These are phyloP conservation scores for Halichoerus grypus DNA, from an alignment of 2,113 vertebrate species.

Conservation along the genomic window DNA sequence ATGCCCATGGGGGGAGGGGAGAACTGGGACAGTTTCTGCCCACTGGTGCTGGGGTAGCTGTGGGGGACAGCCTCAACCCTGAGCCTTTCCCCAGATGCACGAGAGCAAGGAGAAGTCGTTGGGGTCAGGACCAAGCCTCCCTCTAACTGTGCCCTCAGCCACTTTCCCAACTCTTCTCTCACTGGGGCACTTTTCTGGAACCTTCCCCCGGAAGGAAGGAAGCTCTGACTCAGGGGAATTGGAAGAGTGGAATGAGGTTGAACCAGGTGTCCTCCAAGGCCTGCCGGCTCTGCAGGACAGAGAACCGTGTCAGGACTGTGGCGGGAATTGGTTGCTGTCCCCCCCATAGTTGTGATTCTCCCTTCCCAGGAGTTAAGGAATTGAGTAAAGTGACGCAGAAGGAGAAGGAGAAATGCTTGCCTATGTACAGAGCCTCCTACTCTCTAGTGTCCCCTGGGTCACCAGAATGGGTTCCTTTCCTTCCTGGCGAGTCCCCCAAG, in stretches of 20 bases:
- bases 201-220: neutral
- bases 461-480: neutral
- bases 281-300: neutral
- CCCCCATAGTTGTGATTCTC: neutral
- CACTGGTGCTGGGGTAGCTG: accelerated
- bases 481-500: neutral
- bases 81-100: neutral
- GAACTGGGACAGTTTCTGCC: neutral
- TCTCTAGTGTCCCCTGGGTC: neutral
- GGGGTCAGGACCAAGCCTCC: neutral
- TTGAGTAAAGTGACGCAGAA: neutral
- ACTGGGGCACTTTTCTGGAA: neutral
- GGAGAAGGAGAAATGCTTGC: neutral
- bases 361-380: neutral
- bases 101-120: neutral
- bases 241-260: neutral
- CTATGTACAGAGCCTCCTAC: neutral
- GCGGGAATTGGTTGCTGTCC: neutral
- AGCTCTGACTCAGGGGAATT: neutral
- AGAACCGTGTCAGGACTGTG: neutral
- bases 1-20: neutral
- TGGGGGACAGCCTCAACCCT: neutral
- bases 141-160: neutral
- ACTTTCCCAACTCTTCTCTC: neutral
- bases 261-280: neutral